Percentiles rank a stretch among this genome's conserved stretches.
phyloP scores from a whole-genome alignment of 2,888 invertebrate species.

The Tiliacea aurago region DNA sequence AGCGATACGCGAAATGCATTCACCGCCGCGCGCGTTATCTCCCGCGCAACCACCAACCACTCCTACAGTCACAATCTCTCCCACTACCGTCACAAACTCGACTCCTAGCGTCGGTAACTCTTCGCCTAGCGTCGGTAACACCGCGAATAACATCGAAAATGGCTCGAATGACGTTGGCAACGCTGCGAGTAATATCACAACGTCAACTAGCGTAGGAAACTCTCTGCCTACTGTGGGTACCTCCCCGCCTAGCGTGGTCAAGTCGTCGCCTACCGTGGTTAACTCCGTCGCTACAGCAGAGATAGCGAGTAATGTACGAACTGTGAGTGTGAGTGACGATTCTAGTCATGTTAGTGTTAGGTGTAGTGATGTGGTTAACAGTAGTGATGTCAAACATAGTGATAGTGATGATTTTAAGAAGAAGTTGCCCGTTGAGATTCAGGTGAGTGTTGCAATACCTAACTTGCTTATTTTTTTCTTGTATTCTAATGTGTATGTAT shows the following conservation, averaged over 20 bases:
- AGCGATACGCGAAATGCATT: slow-evolving; percentile 96
- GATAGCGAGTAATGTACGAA: slow-evolving; percentile 45
- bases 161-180: slow-evolving; percentile 8
- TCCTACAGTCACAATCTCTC: slow-evolving; percentile 24
- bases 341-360: slow-evolving; percentile 83
- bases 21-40: slow-evolving; percentile 91
- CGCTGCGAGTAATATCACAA: slow-evolving; percentile 6
- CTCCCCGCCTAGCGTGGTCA: neutral
- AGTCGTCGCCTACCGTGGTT: slow-evolving; percentile 1
- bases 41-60: slow-evolving; percentile 71
- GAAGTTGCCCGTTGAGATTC: slow-evolving; percentile 86
- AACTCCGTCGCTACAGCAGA: slow-evolving; percentile 17
- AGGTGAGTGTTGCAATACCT: slow-evolving; percentile 73
- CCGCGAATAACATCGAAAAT: slow-evolving; percentile 18
- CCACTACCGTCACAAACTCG: slow-evolving; percentile 16
- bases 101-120: slow-evolving; percentile 13
- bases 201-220: slow-evolving; percentile 3
- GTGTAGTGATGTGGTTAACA: slow-evolving; percentile 67
- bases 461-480: neutral
- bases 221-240: slow-evolving; percentile 5
- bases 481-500: neutral
- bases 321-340: slow-evolving; percentile 65
- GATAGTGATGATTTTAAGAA: slow-evolving; percentile 72
- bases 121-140: slow-evolving; percentile 13
- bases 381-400: slow-evolving; percentile 65